These are phyloP conservation scores for Microcebus jonahi DNA, from an alignment of 2,113 vertebrate genomes.

Conservation along the genomic window DNA sequence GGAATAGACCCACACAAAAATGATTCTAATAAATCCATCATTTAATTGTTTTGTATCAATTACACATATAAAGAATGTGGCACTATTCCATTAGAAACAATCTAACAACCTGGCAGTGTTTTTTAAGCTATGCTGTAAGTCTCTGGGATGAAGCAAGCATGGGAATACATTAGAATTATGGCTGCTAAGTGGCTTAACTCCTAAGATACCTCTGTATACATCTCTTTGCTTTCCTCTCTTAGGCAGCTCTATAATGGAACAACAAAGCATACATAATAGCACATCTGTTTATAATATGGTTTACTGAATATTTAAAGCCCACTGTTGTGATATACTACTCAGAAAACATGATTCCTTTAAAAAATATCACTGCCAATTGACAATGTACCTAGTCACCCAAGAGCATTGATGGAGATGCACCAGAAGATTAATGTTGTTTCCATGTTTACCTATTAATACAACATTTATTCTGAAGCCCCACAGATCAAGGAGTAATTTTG, in stretches of 20 bases:
- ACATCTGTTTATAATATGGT: neutral
- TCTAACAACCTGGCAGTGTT: neutral
- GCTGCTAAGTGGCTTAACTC: neutral
- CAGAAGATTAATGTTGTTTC: neutral
- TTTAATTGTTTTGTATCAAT: neutral
- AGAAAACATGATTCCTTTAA: too few relatives aligned
- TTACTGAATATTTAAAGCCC: neutral
- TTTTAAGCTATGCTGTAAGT: neutral
- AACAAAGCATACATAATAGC: too few relatives aligned
- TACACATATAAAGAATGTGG: neutral
- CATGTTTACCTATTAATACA: neutral
- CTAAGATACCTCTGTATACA: neutral
- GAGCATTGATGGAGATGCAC: neutral
- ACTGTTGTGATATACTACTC: neutral
- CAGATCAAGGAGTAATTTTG: neutral
- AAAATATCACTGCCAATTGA: neutral
- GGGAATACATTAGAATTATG: neutral
- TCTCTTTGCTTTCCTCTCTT: neutral
- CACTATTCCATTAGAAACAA: neutral
- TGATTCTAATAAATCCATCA: neutral
- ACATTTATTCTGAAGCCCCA: neutral
- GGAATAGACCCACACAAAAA: neutral
- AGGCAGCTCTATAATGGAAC: neutral
- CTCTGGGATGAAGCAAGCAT: neutral
- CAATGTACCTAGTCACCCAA: neutral